These are phyloP conservation scores for Eubucco bourcierii DNA, from an alignment of 2,113 vertebrate species.

Conservation along the genomic window DNA sequence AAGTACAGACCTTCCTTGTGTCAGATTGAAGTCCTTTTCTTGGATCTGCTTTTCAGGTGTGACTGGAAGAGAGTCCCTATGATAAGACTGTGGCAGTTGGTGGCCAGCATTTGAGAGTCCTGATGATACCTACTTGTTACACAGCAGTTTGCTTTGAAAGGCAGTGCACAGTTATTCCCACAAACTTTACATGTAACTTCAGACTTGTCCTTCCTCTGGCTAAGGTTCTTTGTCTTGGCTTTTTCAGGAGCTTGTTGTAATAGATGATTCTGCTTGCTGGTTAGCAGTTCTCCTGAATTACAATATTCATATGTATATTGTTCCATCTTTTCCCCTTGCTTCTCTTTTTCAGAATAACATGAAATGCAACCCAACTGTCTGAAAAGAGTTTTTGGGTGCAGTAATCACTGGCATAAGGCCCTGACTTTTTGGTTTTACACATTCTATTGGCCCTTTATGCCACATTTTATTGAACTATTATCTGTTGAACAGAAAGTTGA, in stretches of 20 bases:
- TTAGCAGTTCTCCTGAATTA: neutral
- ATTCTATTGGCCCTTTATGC: neutral
- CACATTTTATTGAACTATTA: neutral
- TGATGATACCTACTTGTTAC: neutral
- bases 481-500: neutral
- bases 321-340: neutral
- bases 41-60: slow-evolving; percentile 39
- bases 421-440: neutral
- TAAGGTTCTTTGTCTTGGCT: neutral
- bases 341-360: neutral
- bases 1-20: neutral
- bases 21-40: neutral
- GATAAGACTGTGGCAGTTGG: neutral
- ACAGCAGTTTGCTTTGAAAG: neutral
- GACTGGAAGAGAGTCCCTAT: neutral
- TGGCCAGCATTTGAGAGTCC: slow-evolving; percentile 3
- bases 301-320: neutral
- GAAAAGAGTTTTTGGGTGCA: neutral
- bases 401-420: neutral
- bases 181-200: neutral
- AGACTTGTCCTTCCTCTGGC: neutral
- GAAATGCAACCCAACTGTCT: neutral
- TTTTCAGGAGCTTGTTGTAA: neutral
- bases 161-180: neutral
- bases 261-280: neutral